Conservation (phyloP, 2,888 invertebrate genomes). For the Tinea trinotella region DNA sequence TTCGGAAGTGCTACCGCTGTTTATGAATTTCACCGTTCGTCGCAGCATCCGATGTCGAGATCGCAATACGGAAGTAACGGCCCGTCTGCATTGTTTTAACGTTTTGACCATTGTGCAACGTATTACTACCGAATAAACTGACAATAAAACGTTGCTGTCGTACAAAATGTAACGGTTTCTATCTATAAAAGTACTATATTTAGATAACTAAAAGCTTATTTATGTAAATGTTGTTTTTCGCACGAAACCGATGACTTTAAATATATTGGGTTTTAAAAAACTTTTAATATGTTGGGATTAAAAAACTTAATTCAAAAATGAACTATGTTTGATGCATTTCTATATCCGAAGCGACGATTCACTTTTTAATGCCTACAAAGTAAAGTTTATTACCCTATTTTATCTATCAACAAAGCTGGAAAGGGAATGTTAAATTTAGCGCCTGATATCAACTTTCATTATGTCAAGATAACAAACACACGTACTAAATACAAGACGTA, state of each 20-base stretch:
- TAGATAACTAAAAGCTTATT: no score
- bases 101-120: slow-evolving; percentile 40
- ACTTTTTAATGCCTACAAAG: no score
- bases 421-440: background rate
- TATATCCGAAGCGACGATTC: no score
- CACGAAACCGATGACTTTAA: no score
- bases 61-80: slow-evolving; percentile 40
- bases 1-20: slow-evolving; percentile 7
- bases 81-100: slow-evolving; percentile 34
- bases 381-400: slow-evolving; percentile 1
- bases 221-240: no score
- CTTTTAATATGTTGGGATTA: no score
- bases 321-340: no score
- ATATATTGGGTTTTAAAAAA: no score
- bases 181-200: background rate
- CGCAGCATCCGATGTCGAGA: slow-evolving; percentile 17
- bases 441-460: slow-evolving; percentile 1
- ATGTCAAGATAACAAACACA: background rate
- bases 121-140: slow-evolving; percentile 6
- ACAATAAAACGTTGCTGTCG: background rate
- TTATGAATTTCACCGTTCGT: slow-evolving; percentile 9
- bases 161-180: background rate
- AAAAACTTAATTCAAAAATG: no score
- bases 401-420: background rate
- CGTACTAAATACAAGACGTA: no score